phyloP scores from a whole-genome alignment of 2,113 vertebrate genomes.

The Varanus salvator region DNA sequence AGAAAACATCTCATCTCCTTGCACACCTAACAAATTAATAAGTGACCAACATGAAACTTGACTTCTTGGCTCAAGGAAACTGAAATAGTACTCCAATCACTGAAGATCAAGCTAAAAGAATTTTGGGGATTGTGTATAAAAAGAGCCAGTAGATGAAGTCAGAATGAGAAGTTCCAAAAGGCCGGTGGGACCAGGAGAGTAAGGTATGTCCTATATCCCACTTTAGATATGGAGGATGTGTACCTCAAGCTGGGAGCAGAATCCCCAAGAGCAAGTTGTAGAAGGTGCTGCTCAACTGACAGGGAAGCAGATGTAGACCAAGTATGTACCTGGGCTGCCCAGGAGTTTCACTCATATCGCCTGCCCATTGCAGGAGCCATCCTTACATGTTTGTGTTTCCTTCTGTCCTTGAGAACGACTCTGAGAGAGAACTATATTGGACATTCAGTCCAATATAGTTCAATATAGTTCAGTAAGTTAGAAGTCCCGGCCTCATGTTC shows the following conservation, averaged over 20 bases:
- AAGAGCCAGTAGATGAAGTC: neutral
- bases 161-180: neutral
- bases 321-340: neutral
- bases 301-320: too few relatives aligned
- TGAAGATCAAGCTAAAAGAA: neutral
- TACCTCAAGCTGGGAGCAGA: too few relatives aligned
- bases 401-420: neutral
- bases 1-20: constrained; percentile 39
- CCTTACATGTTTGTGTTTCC: neutral
- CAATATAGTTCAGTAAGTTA: neutral
- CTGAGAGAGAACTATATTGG: neutral
- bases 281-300: neutral
- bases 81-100: neutral
- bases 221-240: neutral
- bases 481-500: neutral
- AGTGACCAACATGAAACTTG: constrained; percentile 21
- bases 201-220: neutral
- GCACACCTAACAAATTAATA: constrained; percentile 24
- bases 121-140: too few relatives aligned
- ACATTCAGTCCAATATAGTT: too few relatives aligned
- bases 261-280: neutral
- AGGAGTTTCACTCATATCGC: neutral
- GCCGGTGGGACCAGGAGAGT: too few relatives aligned
- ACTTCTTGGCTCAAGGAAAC: neutral
- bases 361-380: too few relatives aligned